Base-by-base conservation (phyloP, 2,888 invertebrate species). In the Drosophila monieri region DNA sequence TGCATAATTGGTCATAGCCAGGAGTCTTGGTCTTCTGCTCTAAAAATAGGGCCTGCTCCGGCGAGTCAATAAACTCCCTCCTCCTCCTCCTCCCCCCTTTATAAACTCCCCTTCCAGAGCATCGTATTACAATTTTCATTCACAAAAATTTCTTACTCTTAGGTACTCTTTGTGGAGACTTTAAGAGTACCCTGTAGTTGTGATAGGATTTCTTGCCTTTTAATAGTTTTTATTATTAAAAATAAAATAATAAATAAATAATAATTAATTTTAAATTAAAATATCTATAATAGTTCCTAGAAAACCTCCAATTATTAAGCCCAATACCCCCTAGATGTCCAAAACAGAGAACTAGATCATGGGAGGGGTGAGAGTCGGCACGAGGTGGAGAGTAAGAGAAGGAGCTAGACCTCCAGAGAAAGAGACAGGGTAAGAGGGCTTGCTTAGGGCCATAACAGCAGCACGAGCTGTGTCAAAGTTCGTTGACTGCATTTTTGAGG, bases 71-170 rank as follows among this genome's bases (percentile, higher is more conserved):
- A 81, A 81, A 81, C 46, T 21, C 10, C 12, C 9, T 49, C 51
- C n/a, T n/a, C 54, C 54, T 30, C 2, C 67, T n/a, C 54, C 55
- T 30, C 2, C 67, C 8, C 5, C 47, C 47, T 25, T 14, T 35
- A 21, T 43, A 43, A 43, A 18, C 21, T 53, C 37, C 51, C 53
- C 62, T n/a, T n/a, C 77, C 79, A 77, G 1, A 4, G 88, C 89
- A 88, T 90, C 89, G 88, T 78, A 81, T 88, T 89, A 85, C 88
- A 76, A 76, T 80, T 87, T 89, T 90, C 90, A 89, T 90, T 90
- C 85, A 89, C 85, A 87, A 89, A 89, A 78, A 69, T 21, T 18
- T 18, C 23, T 32, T 10, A 5, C 21, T 5, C 5, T 5, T 23
- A 4, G n/a, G 1, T 0, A 6, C 8, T 3, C 0, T 8, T 23